Base-by-base conservation (phyloP, 2,113 vertebrate species). In the Eleginops maclovinus region DNA sequence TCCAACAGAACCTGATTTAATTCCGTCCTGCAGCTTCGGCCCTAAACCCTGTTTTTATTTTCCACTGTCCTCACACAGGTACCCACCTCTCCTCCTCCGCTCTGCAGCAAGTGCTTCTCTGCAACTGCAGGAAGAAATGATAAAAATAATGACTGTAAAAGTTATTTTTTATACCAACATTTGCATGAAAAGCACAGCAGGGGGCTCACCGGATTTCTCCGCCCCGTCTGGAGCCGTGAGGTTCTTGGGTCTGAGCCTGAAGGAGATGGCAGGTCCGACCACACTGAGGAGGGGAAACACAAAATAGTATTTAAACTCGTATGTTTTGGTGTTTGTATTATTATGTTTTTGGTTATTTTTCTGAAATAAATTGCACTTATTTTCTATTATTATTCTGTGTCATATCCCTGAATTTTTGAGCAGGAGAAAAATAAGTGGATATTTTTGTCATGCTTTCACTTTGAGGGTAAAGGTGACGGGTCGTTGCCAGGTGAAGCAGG, bases 161-260 rank as follows among this genome's bases (percentile, higher is more conserved):
- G 31, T 1, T 36, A 0, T 0, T 8, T 36, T 36, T 36, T 36
- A 36, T 8, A 0, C 8, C 6, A 36, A 36, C 8, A 36, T 8
- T 7, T 8, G 31, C 8, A 1, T 36, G 31, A 19, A 19, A 3
- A 1, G 3, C 7, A 49, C 47, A 19, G 17, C 13, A 50, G 12
- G 12, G 4, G 4, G 91, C 93, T 91, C 89, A 98, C 98, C 95
- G 9, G 97, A 96, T 85, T 93, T 95, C 43, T 87, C 81, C 6
- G 96, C 94, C 65, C 95, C 94, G 0, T 96, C 95, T 0, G 82
- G 94, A 4, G 96, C 87, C 0, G 95, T 96, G 66, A 96, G 87
- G 92, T 98, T 99, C 83, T 96, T 97, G 26, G 97, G 97, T 56
- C 87, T 90, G 89, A 97, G 88, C 60, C 95, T 93, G 91, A 98